phyloP scores from a whole-genome alignment of 2,888 invertebrate genomes.

The Drosophila melanocephala region DNA sequence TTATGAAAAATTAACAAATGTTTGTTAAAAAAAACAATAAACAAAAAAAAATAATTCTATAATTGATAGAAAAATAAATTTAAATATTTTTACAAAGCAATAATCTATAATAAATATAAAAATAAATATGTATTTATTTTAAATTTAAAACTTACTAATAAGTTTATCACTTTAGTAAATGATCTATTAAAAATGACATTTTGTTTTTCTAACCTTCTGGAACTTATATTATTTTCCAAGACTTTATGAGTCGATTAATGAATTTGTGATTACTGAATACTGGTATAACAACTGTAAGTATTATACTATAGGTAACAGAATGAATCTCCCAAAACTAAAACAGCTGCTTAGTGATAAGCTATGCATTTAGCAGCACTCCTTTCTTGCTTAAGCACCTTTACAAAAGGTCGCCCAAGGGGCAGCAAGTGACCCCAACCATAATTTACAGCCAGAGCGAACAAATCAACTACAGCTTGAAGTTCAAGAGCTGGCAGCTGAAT shows the following conservation, averaged over 20 bases:
- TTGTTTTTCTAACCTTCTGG: neutral
- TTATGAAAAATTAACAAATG: neutral
- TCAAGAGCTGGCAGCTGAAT: slow-evolving; percentile 57
- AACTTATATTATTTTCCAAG: neutral
- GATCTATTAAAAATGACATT: neutral
- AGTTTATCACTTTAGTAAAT: neutral
- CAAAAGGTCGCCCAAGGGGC: neutral
- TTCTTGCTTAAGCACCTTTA: slow-evolving; percentile 9
- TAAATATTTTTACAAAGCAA: neutral
- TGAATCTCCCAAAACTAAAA: neutral
- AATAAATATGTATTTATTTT: neutral
- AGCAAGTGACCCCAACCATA: slow-evolving; percentile 15
- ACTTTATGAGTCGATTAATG: neutral
- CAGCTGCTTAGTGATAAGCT: slow-evolving; percentile 5
- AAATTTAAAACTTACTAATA: neutral
- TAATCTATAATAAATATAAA: neutral
- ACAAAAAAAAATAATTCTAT: neutral
- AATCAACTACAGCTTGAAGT: slow-evolving; percentile 17
- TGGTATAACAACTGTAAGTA: neutral
- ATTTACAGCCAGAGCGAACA: slow-evolving; percentile 13
- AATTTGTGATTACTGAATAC: neutral
- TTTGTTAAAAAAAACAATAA: neutral
- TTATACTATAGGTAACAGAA: neutral
- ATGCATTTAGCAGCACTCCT: neutral
- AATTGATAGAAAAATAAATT: neutral